Percentiles rank a stretch among this genome's conserved stretches.
Evolutionary conservation across 2,888 invertebrate species (phyloP).

Genomic region (Pseudolycoriella hygida): DNA sequence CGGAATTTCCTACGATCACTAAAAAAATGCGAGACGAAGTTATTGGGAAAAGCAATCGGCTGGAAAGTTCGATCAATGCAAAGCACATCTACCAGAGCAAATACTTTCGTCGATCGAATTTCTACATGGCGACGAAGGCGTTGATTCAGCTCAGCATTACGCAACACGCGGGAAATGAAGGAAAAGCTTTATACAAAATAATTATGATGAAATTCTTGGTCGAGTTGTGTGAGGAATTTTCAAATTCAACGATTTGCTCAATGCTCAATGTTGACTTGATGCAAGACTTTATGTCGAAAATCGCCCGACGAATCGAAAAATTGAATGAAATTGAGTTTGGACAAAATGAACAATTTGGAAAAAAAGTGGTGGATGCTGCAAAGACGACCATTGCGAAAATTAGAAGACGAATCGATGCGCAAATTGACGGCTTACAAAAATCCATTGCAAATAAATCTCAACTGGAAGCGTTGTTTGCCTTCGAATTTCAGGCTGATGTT

Average conservation of each 20-base stretch:
- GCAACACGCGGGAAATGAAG: neutral
- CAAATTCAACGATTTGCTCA: too few relatives aligned
- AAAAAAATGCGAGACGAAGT: constrained; percentile 2
- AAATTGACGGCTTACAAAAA: neutral
- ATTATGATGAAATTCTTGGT: constrained; percentile 1
- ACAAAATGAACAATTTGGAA: too few relatives aligned
- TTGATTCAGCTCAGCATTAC: neutral
- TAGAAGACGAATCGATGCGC: neutral
- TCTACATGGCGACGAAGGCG: neutral
- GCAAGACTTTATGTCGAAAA: neutral
- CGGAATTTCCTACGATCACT: neutral
- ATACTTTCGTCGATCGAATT: constrained; percentile 2
- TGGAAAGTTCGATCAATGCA: neutral
- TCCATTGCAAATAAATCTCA: neutral
- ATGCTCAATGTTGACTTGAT: constrained; percentile 1
- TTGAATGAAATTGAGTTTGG: too few relatives aligned
- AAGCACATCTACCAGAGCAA: too few relatives aligned
- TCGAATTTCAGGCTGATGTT: constrained; percentile 1
- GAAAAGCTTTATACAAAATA: neutral
- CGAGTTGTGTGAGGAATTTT: neutral
- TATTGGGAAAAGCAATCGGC: neutral
- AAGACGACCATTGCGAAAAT: neutral
- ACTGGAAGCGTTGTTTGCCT: neutral
- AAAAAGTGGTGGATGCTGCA: too few relatives aligned
- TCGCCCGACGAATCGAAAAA: constrained; percentile 3